A percentile compares a stretch with the other conserved stretches of the same genome.
Conservation (phyloP, 2,888 invertebrate species). For the Prostheceraeus crozeri region DNA sequence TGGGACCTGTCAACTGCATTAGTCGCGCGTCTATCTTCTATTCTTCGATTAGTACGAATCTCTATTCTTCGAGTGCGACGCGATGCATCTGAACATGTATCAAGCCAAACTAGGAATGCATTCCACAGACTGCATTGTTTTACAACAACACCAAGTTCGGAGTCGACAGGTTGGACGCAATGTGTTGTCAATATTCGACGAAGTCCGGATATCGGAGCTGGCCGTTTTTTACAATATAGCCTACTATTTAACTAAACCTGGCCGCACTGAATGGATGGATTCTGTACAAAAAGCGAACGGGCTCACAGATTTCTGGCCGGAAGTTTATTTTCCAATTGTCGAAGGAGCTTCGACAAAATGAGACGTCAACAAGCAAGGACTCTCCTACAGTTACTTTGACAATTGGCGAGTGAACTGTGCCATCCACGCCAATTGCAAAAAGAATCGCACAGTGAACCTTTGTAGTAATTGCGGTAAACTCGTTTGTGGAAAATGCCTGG, state of each 20-base stretch:
- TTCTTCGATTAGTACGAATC: no score
- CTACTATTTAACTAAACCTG: constrained; percentile 15
- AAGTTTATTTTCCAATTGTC: constrained; percentile 18
- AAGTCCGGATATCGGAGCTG: constrained; percentile 15
- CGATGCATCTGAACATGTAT: constrained; percentile 21
- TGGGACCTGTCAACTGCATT: no score
- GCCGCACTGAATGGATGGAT: constrained; percentile 14
- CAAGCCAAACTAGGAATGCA: constrained; percentile 23
- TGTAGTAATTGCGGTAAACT: constrained; percentile 12
- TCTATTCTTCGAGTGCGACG: constrained; percentile 21
- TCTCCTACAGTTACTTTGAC: background rate
- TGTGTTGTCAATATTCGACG: constrained; percentile 3
- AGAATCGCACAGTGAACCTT: constrained; percentile 20
- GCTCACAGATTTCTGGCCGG: constrained; percentile 11
- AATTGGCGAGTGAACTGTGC: constrained; percentile 17
- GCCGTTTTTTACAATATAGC: no score
- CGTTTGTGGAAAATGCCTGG: constrained; percentile 20
- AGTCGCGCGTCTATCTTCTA: no score
- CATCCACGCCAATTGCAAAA: constrained; percentile 22
- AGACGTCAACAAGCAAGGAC: background rate
- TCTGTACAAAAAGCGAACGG: constrained; percentile 4
- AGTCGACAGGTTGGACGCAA: constrained; percentile 22
- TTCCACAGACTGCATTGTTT: constrained; percentile 9
- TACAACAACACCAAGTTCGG: constrained; percentile 29
- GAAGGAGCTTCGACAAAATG: constrained; percentile 16